These are phyloP conservation scores for Panopea generosa DNA, from an alignment of 2,888 invertebrate genomes.

Conservation along the genomic window DNA sequence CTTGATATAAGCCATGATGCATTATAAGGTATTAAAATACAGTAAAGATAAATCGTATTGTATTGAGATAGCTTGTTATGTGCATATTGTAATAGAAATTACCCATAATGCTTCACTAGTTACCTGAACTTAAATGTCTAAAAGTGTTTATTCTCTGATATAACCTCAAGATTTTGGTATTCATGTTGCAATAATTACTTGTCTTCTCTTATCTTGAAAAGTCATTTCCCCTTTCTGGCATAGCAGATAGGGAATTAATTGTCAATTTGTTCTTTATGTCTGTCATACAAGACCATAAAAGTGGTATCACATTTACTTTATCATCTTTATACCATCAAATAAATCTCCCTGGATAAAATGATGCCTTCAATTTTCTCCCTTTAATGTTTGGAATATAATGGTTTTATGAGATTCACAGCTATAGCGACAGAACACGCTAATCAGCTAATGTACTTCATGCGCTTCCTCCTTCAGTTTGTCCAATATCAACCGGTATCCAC, in stretches of 20 bases:
- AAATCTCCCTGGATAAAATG: slow-evolving; percentile 24
- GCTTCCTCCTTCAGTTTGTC: not conserved
- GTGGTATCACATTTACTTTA: slow-evolving; percentile 57
- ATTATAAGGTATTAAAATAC: no score
- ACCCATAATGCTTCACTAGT: no score
- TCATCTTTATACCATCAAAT: slow-evolving; percentile 22
- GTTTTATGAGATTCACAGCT: slow-evolving; percentile 9
- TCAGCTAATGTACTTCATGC: slow-evolving; percentile 21
- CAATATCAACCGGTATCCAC: not conserved
- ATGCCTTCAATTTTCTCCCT: slow-evolving; percentile 17
- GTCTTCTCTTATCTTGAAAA: slow-evolving; percentile 27
- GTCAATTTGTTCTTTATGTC: slow-evolving; percentile 47
- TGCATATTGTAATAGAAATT: no score
- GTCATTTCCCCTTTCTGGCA: slow-evolving; percentile 8
- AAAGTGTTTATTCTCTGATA: no score
- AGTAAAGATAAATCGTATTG: no score
- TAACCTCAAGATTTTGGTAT: no score
- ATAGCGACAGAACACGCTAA: slow-evolving; percentile 19
- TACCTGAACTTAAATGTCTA: no score
- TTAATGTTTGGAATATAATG: slow-evolving; percentile 22
- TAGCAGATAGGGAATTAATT: slow-evolving; percentile 28
- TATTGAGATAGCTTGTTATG: no score
- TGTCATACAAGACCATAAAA: slow-evolving; percentile 41
- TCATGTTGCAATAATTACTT: slow-evolving; percentile 18
- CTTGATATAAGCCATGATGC: no score